These are phyloP conservation scores for Urosaurus nigricauda DNA, from an alignment of 2,797 vertebrate genomes.

Conservation along the genomic window DNA sequence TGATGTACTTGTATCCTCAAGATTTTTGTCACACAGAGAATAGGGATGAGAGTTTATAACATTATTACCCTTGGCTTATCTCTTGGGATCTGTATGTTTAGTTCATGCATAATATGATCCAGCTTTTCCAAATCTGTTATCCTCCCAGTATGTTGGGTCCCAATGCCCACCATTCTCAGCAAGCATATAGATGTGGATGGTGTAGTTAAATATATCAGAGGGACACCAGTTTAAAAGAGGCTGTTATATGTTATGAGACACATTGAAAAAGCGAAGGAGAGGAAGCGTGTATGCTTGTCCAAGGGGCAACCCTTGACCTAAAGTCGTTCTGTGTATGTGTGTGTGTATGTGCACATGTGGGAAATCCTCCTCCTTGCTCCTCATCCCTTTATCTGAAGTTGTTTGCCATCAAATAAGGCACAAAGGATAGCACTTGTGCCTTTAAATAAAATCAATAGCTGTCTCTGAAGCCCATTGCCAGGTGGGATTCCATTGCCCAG, in stretches of 20 bases:
- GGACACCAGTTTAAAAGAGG: too few species aligned
- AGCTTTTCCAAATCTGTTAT: too few species aligned
- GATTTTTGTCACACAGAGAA: not conserved
- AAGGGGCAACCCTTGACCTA: not conserved
- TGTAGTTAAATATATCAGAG: too few species aligned
- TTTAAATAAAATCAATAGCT: conserved; percentile 21
- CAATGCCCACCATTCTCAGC: not conserved
- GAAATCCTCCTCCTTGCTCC: not conserved
- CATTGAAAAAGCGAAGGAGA: not conserved
- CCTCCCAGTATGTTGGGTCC: not conserved
- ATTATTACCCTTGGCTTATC: not conserved
- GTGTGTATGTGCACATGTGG: too few species aligned
- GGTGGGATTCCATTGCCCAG: conserved; percentile 3
- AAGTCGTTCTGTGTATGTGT: too few species aligned
- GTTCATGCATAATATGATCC: not conserved
- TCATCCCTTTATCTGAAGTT: not conserved
- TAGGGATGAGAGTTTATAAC: not conserved
- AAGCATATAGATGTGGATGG: too few species aligned
- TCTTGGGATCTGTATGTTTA: conserved; percentile 6
- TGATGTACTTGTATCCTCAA: not conserved
- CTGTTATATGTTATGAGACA: not conserved
- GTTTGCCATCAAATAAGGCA: conserved; percentile 20
- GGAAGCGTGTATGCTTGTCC: not conserved
- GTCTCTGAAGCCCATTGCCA: conserved; percentile 34
- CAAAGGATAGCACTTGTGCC: conserved; percentile 19